These are phyloP conservation scores for Xestia c-nigrum DNA, from an alignment of 2,888 invertebrate species.

Conservation along the genomic window DNA sequence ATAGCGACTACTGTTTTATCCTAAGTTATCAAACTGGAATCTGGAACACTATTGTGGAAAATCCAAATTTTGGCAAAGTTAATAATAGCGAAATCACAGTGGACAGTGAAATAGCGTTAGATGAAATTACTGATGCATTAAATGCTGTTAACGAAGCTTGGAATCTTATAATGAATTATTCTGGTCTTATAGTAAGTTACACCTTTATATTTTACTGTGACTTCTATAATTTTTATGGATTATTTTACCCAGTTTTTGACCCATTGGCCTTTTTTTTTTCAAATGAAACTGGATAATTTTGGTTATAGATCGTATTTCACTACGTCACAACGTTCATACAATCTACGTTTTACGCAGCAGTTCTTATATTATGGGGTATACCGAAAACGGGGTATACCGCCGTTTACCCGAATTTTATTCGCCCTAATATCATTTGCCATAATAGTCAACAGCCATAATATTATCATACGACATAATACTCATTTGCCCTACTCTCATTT, in stretches of 20 bases:
- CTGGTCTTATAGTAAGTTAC: slow-evolving; percentile 28
- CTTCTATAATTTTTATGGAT: neutral
- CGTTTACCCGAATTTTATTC: too few species aligned
- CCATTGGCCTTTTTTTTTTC: too few species aligned
- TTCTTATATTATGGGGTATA: slow-evolving; percentile 31
- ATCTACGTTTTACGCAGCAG: slow-evolving; percentile 25
- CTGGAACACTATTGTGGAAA: slow-evolving; percentile 27
- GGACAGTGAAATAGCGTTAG: slow-evolving; percentile 21
- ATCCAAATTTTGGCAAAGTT: neutral
- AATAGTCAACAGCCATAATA: too few species aligned
- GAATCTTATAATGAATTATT: slow-evolving; percentile 14
- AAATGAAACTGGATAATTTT: neutral
- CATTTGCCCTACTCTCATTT: too few species aligned
- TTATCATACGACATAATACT: too few species aligned
- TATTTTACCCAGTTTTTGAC: neutral
- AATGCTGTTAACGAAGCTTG: slow-evolving; percentile 28
- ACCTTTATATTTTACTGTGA: neutral
- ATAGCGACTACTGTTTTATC: slow-evolving; percentile 1
- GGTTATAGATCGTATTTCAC: slow-evolving; percentile 32
- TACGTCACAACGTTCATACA: slow-evolving; percentile 44
- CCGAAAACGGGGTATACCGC: too few species aligned
- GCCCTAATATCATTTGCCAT: too few species aligned
- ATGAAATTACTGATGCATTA: slow-evolving; percentile 28
- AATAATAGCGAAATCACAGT: slow-evolving; percentile 11
- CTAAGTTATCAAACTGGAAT: slow-evolving; percentile 11